A percentile compares a stretch with the other conserved stretches of the same genome.
Evolutionary conservation across 2,797 vertebrate genomes (phyloP).

Genomic region (Catharus ustulatus): DNA sequence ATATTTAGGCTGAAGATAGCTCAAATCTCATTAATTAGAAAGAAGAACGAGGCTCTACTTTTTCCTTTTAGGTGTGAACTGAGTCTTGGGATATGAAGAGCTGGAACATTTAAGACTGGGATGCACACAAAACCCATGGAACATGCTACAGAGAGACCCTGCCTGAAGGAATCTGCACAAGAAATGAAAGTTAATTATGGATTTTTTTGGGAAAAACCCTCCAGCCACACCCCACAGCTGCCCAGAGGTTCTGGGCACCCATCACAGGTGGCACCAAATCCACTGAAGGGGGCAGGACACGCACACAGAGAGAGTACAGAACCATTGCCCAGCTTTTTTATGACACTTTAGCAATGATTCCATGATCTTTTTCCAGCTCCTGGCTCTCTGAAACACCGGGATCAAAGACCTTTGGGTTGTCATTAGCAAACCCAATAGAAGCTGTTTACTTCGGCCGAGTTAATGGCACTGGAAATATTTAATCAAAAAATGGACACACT

Average conservation of each 20-base stretch:
- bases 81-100: neutral
- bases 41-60: neutral
- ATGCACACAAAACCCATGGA: neutral
- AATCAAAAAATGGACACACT: slow-evolving; percentile 56
- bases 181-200: neutral
- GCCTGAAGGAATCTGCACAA: neutral
- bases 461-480: slow-evolving; percentile 63
- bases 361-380: neutral
- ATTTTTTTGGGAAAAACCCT: neutral
- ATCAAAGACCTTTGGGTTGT: slow-evolving; percentile 48
- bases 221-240: neutral
- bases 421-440: slow-evolving; percentile 33
- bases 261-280: rapidly evolving
- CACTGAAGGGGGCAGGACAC: neutral
- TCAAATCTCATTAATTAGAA: neutral
- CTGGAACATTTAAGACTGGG: neutral
- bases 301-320: neutral
- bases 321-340: neutral
- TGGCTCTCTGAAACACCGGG: neutral
- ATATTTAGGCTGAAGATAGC: neutral
- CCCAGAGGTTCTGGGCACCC: neutral
- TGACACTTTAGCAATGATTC: neutral
- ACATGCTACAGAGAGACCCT: neutral
- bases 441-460: slow-evolving; percentile 38
- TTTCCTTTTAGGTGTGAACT: neutral